A percentile compares a stretch with the other conserved stretches of the same genome.
Conservation (phyloP, 2,888 invertebrate genomes). For the Brachypterus glaber region DNA sequence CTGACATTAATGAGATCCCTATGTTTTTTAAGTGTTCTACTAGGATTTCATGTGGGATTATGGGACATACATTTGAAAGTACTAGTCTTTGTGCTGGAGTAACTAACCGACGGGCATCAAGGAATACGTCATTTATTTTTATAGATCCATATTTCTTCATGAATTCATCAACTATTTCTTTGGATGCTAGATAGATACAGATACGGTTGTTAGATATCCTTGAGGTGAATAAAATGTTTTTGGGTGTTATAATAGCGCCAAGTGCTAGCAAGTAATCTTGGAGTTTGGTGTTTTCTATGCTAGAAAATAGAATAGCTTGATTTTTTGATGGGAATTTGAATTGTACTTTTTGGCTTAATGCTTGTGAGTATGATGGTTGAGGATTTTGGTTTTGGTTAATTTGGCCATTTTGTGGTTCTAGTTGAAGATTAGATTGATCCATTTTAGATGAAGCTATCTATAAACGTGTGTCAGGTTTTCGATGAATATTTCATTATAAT, state of each 20-base stretch:
- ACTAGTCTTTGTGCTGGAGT: conserved; percentile 18
- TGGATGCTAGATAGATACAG: conserved; percentile 14
- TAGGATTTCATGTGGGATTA: no score
- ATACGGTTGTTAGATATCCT: conserved; percentile 19
- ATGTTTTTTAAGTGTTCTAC: no score
- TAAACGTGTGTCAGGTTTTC: no score
- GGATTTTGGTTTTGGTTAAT: no score
- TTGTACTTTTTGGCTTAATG: no score
- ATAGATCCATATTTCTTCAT: conserved; percentile 16
- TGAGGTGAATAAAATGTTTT: conserved; percentile 14
- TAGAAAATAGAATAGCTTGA: conserved; percentile 8
- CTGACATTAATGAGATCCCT: no score
- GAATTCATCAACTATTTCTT: conserved; percentile 14
- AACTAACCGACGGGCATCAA: conserved; percentile 17
- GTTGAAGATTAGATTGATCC: no score
- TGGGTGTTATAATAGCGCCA: conserved; percentile 8
- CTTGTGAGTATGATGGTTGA: no score
- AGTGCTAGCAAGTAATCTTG: conserved; percentile 9
- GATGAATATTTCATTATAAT: no score
- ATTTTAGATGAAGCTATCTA: no score
- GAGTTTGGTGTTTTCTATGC: conserved; percentile 7
- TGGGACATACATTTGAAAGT: conserved; percentile 23
- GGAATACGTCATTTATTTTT: no score
- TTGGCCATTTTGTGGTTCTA: no score
- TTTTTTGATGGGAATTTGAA: conserved; percentile 9